Conservation (phyloP, 2,888 invertebrate species). For the Oscheius sp. region DNA sequence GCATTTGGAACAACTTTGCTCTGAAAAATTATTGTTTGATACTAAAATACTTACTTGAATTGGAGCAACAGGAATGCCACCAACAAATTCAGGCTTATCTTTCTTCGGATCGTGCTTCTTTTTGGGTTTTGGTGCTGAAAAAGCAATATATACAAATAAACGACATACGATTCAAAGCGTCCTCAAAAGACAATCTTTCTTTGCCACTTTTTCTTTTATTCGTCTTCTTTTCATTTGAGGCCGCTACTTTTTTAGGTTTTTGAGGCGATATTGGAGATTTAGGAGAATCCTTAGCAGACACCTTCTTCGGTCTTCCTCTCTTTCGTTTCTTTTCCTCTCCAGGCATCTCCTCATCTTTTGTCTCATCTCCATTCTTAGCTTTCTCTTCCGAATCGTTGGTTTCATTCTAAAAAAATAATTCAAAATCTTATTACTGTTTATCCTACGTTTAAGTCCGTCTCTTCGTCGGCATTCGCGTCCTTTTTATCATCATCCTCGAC, state of each 20-base stretch:
- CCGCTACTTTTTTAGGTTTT: slow-evolving; percentile 22
- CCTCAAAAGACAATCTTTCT: background rate
- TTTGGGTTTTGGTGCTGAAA: slow-evolving; percentile 16
- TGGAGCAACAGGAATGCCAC: slow-evolving; percentile 41
- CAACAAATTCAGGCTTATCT: slow-evolving; percentile 42
- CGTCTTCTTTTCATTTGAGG: background rate
- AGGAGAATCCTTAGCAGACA: no score
- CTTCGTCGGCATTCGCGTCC: no score
- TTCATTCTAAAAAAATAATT: no score
- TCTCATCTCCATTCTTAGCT: slow-evolving; percentile 10
- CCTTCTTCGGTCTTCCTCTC: no score
- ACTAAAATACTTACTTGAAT: slow-evolving; percentile 23
- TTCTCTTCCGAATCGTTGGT: slow-evolving; percentile 1
- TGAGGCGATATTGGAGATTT: no score
- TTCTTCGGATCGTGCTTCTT: slow-evolving; percentile 43
- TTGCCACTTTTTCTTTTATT: background rate
- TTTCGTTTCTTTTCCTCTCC: slow-evolving; percentile 26
- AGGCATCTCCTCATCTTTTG: background rate
- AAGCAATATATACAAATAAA: background rate
- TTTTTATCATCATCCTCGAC: background rate
- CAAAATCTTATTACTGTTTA: no score
- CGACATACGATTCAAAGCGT: slow-evolving; percentile 14
- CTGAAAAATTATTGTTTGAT: slow-evolving; percentile 25
- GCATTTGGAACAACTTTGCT: slow-evolving; percentile 44
- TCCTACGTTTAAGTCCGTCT: no score